Percentiles rank a stretch among this genome's conserved stretches.
These are phyloP conservation scores for Ochropleura leucogaster DNA, from an alignment of 2,888 invertebrate species.

Conservation along the genomic window DNA sequence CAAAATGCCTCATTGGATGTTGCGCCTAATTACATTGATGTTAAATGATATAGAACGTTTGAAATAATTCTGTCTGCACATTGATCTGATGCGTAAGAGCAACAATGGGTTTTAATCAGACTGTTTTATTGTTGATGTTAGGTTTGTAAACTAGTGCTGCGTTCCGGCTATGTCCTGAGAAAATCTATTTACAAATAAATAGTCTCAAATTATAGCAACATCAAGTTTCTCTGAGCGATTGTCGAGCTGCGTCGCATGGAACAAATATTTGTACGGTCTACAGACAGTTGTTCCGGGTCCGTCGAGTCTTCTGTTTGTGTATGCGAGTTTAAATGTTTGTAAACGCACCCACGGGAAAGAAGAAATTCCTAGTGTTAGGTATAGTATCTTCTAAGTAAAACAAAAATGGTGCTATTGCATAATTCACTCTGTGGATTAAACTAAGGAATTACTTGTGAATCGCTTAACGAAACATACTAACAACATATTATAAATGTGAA, in stretches of 20 bases:
- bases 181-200: not conserved
- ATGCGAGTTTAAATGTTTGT: no score
- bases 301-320: no score
- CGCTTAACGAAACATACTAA: not conserved
- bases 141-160: not conserved
- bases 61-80: conserved; percentile 5
- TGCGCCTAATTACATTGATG: conserved; percentile 23
- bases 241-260: no score
- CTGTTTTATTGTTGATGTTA: not conserved
- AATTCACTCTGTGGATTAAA: not conserved
- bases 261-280: no score
- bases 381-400: no score
- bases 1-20: conserved; percentile 23
- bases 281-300: no score
- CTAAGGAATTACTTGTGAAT: not conserved
- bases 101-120: not conserved
- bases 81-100: not conserved
- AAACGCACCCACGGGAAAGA: no score
- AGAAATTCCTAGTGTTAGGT: no score
- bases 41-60: conserved; percentile 32
- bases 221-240: no score
- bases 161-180: not conserved
- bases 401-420: no score
- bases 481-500: no score
- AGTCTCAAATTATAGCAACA: not conserved